phyloP scores from a whole-genome alignment of 1,140 invertebrate species.

The Cecropterus lyciades region DNA sequence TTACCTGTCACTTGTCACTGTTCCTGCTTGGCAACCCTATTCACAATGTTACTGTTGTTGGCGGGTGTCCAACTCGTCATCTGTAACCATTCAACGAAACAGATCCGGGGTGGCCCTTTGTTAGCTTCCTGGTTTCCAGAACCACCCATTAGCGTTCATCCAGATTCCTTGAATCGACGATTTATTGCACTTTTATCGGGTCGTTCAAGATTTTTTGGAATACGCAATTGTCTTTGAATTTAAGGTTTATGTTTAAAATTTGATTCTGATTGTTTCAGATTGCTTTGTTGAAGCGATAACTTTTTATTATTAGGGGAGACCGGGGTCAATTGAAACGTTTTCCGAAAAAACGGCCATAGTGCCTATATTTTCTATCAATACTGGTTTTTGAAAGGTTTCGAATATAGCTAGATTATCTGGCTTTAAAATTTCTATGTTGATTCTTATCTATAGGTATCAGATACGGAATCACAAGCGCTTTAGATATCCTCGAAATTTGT shows the following conservation, averaged over 20 bases:
- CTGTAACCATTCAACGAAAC: conserved; percentile 19
- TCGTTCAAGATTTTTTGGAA: neutral
- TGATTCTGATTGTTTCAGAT: conserved; percentile 6
- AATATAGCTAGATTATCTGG: no score
- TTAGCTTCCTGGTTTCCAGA: conserved; percentile 21
- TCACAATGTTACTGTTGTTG: conserved; percentile 1
- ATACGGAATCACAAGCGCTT: no score
- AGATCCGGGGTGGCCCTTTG: conserved; percentile 20
- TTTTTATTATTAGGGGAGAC: no score
- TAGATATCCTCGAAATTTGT: no score
- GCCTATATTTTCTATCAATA: no score
- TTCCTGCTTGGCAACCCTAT: conserved; percentile 1
- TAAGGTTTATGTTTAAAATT: conserved; percentile 2
- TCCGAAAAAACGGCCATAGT: no score
- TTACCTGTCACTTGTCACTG: neutral
- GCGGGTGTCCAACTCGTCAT: conserved; percentile 9
- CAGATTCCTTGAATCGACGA: conserved; percentile 5
- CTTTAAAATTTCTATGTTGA: no score
- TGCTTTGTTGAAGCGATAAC: neutral
- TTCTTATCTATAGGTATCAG: no score
- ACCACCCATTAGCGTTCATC: conserved; percentile 7
- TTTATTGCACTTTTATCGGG: conserved; percentile 22
- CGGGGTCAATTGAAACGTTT: no score
- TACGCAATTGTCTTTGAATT: conserved; percentile 5
- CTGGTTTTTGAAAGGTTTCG: no score